These are phyloP conservation scores for Drosophila orena DNA, from an alignment of 1,140 invertebrate genomes.

Conservation along the genomic window DNA sequence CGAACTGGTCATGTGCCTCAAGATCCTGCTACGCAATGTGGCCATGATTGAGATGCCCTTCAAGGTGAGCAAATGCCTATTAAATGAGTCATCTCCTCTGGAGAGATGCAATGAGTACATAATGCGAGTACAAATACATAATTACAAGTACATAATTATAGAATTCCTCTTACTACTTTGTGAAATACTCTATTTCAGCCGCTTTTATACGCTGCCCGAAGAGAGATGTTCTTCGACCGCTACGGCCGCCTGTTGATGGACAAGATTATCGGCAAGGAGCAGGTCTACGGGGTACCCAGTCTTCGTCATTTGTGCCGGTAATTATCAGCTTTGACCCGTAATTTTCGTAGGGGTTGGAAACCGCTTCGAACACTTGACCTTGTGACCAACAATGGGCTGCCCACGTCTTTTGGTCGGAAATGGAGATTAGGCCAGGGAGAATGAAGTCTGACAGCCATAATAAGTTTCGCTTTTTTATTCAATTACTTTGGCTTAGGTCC, in stretches of 20 bases:
- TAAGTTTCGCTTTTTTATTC: conserved; percentile 75
- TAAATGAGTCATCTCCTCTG: background rate
- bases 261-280: conserved; percentile 86
- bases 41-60: conserved; percentile 85
- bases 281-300: conserved; percentile 83
- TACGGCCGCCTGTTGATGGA: conserved; percentile 88
- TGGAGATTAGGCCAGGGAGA: conserved; percentile 24
- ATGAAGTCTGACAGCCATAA: conserved; percentile 59
- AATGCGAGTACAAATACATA: too few relatives aligned
- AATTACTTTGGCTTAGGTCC: conserved; percentile 75
- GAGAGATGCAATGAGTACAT: background rate
- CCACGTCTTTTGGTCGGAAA: conserved; percentile 16
- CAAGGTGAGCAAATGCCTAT: conserved; percentile 64
- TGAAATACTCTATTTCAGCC: conserved; percentile 52
- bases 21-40: conserved; percentile 88
- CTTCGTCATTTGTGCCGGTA: conserved; percentile 87
- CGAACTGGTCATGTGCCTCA: conserved; percentile 88
- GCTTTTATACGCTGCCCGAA: conserved; percentile 83
- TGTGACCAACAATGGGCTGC: conserved; percentile 16
- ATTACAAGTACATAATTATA: too few relatives aligned
- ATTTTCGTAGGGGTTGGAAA: conserved; percentile 7
- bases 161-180: background rate
- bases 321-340: conserved; percentile 56
- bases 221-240: conserved; percentile 87
- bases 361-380: conserved; percentile 30